Evolutionary conservation across 2,113 vertebrate genomes (phyloP), one percentile per base, ranked within the genome.

Genomic region (Malurus melanocephalus): DNA sequence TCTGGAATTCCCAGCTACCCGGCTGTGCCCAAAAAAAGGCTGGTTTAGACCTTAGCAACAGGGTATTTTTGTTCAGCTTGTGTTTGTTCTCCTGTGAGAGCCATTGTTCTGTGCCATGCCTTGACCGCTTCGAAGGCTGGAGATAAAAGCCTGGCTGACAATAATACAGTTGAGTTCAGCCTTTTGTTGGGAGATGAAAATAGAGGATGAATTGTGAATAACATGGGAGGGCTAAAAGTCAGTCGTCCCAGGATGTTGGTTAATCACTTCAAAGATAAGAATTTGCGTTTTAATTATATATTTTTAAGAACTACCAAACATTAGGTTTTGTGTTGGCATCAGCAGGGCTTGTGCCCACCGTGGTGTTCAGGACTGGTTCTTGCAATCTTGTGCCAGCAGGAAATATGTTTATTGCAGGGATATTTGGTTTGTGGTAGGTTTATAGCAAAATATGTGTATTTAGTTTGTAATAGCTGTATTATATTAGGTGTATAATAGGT

Each of bases 161-260:
- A 90, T 67, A 75, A 56, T 59, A 18, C 33, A 21, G 42, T 83
- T 67, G 77, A 78, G 82, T 79, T 80, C 79, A 87, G 85, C 76
- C 81, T 91, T 92, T 90, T 96, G 88, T 64, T 91, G 88, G 45
- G 59, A 78, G 83, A 85, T 92, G 93, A 91, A 96, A 96, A 92
- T 64, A 87, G 88, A 71, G 90, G 83, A 61, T 80, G 80, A 94
- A 80, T 95, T 61, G 75, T 87, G 87, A 92, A 69, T 87, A 80
- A 78, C 83, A 52, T 60, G 57, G 85, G 72, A 91, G 82, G 80
- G 71, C 48, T 71, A n/a, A 49, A 93, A 68, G 53, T 71, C 83
- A 61, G 33, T 53, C 1, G 1, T 82, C 79, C 69, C 55, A 65
- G 89, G 80, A 76, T 74, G 64, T 38, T 79, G 52, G 75, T 87